Conservation (phyloP, 2,888 invertebrate genomes). For the Tenthredo amoena region DNA sequence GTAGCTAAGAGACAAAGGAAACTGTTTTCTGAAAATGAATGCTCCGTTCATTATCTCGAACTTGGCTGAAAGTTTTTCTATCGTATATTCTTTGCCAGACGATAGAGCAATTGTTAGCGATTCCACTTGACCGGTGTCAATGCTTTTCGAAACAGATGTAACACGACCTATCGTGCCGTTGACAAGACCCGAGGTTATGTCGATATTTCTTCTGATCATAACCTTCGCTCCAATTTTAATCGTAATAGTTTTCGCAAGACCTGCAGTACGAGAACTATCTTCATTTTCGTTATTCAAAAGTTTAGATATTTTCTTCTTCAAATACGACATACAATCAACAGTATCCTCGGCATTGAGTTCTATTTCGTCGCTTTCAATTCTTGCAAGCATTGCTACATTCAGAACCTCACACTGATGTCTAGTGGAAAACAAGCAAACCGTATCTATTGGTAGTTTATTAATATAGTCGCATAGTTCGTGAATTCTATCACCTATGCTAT, state of each 20-base stretch:
- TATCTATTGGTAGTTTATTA: neutral
- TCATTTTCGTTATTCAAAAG: conserved; percentile 58
- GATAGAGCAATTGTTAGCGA: conserved; percentile 58
- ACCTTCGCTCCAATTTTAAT: conserved; percentile 61
- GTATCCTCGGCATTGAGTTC: no score
- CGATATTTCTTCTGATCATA: conserved; percentile 65
- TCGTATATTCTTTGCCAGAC: conserved; percentile 54
- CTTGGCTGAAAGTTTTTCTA: conserved; percentile 60
- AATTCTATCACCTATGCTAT: no score
- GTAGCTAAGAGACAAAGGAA: conserved; percentile 62
- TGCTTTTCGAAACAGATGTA: conserved; percentile 54
- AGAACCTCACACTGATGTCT: no score
- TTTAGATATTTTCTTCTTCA: conserved; percentile 56
- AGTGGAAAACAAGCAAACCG: no score
- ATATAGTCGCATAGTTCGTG: neutral
- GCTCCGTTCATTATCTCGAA: conserved; percentile 61
- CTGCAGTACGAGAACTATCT: conserved; percentile 61
- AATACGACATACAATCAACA: no score
- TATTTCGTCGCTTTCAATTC: no score
- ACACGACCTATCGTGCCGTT: conserved; percentile 64
- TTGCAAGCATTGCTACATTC: no score
- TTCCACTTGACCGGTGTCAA: conserved; percentile 57
- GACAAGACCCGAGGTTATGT: conserved; percentile 62
- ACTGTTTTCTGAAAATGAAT: conserved; percentile 61
- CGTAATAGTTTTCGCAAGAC: conserved; percentile 60